phyloP scores from a whole-genome alignment of 2,797 vertebrate genomes.

The Aselliscus stoliczkanus region DNA sequence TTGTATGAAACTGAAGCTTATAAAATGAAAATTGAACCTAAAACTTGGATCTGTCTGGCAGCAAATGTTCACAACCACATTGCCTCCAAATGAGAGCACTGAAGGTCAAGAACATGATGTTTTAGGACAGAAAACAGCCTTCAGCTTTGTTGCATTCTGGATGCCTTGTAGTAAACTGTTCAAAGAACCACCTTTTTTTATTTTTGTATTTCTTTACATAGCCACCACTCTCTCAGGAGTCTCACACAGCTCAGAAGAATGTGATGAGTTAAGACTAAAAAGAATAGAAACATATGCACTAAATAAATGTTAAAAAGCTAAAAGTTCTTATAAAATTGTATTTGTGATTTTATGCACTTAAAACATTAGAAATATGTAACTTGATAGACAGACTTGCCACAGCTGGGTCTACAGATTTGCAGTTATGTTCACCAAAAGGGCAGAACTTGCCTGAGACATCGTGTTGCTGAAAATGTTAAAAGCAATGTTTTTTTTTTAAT shows the following conservation, averaged over 20 bases:
- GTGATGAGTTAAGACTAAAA: constrained; percentile 7
- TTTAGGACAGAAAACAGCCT: not conserved
- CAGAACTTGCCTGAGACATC: not conserved
- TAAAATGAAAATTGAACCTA: not conserved
- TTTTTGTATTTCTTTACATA: not conserved
- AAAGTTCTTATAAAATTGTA: constrained; percentile 29
- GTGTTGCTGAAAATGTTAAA: constrained; percentile 12
- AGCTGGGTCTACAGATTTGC: not conserved
- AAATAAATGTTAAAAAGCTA: constrained; percentile 54
- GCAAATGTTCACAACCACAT: not conserved
- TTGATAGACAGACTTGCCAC: not conserved
- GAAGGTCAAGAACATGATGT: not conserved
- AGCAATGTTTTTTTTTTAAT: not conserved
- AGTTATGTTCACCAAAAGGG: constrained; percentile 40
- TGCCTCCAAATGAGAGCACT: not conserved
- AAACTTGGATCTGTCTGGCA: not conserved
- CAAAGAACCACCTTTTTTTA: not conserved
- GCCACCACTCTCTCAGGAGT: not conserved
- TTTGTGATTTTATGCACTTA: constrained; percentile 30
- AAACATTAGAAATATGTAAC: constrained; percentile 22
- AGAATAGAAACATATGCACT: constrained; percentile 3
- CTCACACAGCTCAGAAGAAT: not conserved
- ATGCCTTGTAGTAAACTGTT: not conserved
- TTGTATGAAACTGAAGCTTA: not conserved
- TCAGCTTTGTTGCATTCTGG: not conserved